phyloP scores from a whole-genome alignment of 2,888 invertebrate genomes.

The Keiferia lycopersicella region DNA sequence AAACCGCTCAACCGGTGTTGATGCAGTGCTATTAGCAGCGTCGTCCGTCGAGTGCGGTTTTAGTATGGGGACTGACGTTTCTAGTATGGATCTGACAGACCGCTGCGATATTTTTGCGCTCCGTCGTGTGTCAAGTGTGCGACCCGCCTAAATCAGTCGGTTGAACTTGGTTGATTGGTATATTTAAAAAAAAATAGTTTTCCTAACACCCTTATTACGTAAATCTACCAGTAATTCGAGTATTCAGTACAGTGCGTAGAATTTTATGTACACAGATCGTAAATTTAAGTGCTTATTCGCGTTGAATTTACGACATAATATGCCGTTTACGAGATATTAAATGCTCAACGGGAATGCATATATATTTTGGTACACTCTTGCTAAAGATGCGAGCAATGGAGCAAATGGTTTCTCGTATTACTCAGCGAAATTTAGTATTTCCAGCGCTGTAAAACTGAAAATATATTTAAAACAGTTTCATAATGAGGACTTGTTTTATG shows the following conservation, averaged over 20 bases:
- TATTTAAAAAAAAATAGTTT: too few relatives aligned
- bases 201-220: too few relatives aligned
- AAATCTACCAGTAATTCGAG: background rate
- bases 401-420: slow-evolving; percentile 4
- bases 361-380: slow-evolving; percentile 34
- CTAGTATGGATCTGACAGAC: too few relatives aligned
- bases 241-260: background rate
- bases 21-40: too few relatives aligned
- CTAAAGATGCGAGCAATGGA: background rate
- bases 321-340: slow-evolving; percentile 43
- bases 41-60: too few relatives aligned
- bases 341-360: slow-evolving; percentile 37
- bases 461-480: background rate
- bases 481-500: too few relatives aligned
- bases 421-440: background rate
- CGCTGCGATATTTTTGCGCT: too few relatives aligned
- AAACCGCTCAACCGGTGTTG: too few relatives aligned
- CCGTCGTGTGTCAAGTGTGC: too few relatives aligned
- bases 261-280: slow-evolving; percentile 27
- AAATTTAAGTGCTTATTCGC: slow-evolving; percentile 43
- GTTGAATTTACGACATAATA: slow-evolving; percentile 41
- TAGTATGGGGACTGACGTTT: too few relatives aligned
- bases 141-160: too few relatives aligned
- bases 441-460: background rate
- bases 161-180: too few relatives aligned